Conservation (phyloP, 2,888 invertebrate species). For the Caenorhabditis imperialis region DNA sequence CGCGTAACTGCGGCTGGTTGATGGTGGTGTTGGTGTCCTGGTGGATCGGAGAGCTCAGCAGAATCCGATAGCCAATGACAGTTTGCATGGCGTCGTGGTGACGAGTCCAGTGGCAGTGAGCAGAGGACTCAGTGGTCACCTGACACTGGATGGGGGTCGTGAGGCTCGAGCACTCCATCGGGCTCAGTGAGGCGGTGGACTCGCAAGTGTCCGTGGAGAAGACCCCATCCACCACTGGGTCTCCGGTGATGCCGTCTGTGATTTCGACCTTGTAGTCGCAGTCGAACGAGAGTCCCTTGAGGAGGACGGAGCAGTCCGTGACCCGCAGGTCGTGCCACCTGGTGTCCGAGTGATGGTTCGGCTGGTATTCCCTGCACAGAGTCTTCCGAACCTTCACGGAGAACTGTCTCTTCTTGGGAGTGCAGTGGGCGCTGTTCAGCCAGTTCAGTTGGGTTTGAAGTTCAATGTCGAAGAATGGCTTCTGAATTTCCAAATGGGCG, state of each 20-base stretch:
- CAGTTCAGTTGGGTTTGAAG: conserved; percentile 65
- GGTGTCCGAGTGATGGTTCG: conserved; percentile 58
- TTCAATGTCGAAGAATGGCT: conserved; percentile 53
- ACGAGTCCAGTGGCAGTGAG: conserved; percentile 55
- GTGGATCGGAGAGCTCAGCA: conserved; percentile 53
- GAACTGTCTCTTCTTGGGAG: conserved; percentile 48
- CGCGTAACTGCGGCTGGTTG: conserved; percentile 61
- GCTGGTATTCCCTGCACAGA: conserved; percentile 64
- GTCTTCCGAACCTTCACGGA: conserved; percentile 62
- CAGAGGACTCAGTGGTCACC: conserved; percentile 40
- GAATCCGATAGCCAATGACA: conserved; percentile 59
- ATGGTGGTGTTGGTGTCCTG: conserved; percentile 61
- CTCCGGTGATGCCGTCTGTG: conserved; percentile 19
- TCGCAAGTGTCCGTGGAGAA: conserved; percentile 67
- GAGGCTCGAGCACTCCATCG: conserved; percentile 59
- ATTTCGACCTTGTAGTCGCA: conserved; percentile 70
- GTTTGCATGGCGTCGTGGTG: conserved; percentile 58
- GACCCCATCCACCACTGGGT: conserved; percentile 47
- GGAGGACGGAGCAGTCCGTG: conserved; percentile 63
- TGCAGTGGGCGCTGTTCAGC: conserved; percentile 52
- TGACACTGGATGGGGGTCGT: conserved; percentile 59
- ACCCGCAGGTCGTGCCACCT: conserved; percentile 64
- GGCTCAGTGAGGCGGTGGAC: conserved; percentile 53
- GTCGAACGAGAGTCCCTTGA: conserved; percentile 68
- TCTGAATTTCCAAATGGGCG: conserved; percentile 38